A percentile compares a stretch with the other conserved stretches of the same genome.
Conservation (phyloP, 2,113 vertebrate genomes). For the Campylomormyrus numenius region DNA sequence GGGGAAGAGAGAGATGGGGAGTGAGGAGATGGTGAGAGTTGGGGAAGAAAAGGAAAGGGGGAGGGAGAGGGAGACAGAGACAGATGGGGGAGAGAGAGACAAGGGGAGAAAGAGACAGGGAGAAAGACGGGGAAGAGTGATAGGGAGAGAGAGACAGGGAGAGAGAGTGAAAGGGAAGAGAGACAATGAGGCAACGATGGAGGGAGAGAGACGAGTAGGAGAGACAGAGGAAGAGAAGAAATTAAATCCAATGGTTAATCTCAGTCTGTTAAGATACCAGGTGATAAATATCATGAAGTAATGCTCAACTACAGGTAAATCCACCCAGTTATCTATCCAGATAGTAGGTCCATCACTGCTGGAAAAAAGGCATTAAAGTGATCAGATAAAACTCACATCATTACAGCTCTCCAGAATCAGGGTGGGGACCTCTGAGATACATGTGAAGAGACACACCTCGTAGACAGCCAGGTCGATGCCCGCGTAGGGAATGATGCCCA, state of each 20-base stretch:
- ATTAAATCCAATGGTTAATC: not conserved
- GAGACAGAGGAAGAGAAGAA: not conserved
- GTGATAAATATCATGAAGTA: not conserved
- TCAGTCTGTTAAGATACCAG: not conserved
- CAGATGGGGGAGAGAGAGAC: not conserved
- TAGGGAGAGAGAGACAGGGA: not conserved
- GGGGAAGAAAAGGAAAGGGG: not conserved
- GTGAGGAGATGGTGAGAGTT: not conserved
- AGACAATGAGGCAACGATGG: not conserved
- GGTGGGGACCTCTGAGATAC: not conserved
- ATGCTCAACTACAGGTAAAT: not conserved
- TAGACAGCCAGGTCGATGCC: constrained; percentile 23
- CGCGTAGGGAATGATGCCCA: constrained; percentile 22
- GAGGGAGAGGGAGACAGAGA: not conserved
- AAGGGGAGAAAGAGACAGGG: not conserved
- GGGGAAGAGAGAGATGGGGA: not conserved
- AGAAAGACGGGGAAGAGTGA: not conserved
- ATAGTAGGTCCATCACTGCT: not conserved
- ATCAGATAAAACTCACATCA: not conserved
- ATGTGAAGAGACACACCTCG: constrained; percentile 7
- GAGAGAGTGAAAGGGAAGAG: not conserved
- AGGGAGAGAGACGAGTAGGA: not conserved
- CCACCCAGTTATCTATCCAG: not conserved
- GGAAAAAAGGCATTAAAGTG: not conserved
- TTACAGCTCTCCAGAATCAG: not conserved